phyloP scores from a whole-genome alignment of 2,888 invertebrate genomes.

The Psococerastis gibbosa region DNA sequence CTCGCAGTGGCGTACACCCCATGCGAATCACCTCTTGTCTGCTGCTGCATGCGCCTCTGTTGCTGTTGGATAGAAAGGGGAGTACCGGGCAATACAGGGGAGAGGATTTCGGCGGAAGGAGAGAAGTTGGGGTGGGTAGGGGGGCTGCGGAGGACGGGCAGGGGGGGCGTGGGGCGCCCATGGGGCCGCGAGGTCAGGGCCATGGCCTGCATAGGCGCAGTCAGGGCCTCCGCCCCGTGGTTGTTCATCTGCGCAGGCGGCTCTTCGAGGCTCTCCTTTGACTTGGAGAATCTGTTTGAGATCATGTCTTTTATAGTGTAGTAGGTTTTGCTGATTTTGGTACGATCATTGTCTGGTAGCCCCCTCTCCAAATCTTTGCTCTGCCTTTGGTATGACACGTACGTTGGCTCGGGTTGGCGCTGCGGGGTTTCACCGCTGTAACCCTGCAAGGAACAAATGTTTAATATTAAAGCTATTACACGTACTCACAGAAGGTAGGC shows the following conservation, averaged over 20 bases:
- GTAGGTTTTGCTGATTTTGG: slow-evolving; percentile 57
- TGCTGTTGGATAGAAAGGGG: slow-evolving; percentile 2
- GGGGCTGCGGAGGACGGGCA: background rate
- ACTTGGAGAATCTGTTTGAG: slow-evolving; percentile 55
- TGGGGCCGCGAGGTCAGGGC: background rate
- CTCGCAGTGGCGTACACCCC: slow-evolving; percentile 7
- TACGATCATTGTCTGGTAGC: slow-evolving; percentile 34
- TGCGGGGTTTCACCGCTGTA: background rate
- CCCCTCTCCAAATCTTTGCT: slow-evolving; percentile 18
- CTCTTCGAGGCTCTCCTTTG: slow-evolving; percentile 26
- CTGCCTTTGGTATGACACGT: slow-evolving; percentile 6
- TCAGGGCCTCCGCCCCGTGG: background rate
- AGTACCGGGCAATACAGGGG: background rate
- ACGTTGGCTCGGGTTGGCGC: background rate
- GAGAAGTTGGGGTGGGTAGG: slow-evolving; percentile 6
- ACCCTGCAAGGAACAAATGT: too few species aligned
- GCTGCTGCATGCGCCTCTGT: slow-evolving; percentile 6
- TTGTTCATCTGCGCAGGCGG: background rate
- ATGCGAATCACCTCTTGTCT: background rate
- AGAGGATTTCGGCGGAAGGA: background rate
- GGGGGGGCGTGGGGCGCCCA: background rate
- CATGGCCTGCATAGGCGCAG: background rate
- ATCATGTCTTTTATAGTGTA: slow-evolving; percentile 70
- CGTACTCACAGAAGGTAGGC: too few species aligned
- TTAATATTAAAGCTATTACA: too few species aligned